Evolutionary conservation across 1,140 invertebrate genomes (phyloP).

Genomic region (Danaus melanippus): DNA sequence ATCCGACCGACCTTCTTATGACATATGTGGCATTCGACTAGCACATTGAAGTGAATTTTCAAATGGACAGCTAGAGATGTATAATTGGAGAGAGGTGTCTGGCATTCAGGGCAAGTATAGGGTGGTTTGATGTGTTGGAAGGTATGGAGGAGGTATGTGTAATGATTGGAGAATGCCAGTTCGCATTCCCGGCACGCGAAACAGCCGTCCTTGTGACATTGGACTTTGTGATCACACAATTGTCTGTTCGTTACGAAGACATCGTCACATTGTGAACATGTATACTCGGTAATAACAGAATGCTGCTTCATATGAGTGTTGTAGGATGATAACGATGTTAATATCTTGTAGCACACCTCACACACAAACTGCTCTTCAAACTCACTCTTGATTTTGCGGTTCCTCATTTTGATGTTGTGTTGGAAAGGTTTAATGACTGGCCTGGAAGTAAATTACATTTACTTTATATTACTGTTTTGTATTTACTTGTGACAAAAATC

Average conservation of each 20-base stretch:
- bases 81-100: not conserved
- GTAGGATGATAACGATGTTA: not conserved
- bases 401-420: too few relatives aligned
- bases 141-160: not conserved
- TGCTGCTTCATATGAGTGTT: not conserved
- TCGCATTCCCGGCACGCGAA: not conserved
- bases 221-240: not conserved
- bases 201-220: conserved; percentile 1
- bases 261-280: conserved; percentile 5
- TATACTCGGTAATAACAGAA: not conserved
- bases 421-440: too few relatives aligned
- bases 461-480: too few relatives aligned
- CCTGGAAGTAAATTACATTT: too few relatives aligned
- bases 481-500: too few relatives aligned
- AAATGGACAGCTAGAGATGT: conserved; percentile 1
- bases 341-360: not conserved
- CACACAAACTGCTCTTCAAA: not conserved
- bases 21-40: conserved; percentile 4
- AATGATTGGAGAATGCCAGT: not conserved
- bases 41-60: not conserved
- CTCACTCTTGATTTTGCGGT: too few relatives aligned
- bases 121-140: conserved; percentile 3
- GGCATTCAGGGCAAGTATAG: conserved; percentile 2
- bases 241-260: conserved; percentile 4
- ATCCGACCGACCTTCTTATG: not conserved